Conservation (phyloP, 2,113 vertebrate species). For the Salvelinus namaycush region DNA sequence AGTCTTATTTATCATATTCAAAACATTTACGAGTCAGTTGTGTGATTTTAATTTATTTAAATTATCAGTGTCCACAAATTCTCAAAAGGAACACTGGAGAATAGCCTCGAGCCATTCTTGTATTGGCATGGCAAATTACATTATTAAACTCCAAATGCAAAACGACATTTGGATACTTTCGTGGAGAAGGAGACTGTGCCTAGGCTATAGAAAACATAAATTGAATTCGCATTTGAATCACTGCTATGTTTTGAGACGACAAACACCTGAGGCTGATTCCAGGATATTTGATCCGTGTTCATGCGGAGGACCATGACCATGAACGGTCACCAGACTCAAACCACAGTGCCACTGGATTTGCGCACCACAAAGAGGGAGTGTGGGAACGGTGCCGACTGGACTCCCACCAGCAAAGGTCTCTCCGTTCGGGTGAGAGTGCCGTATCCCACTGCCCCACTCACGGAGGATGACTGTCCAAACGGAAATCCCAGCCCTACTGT, state of each 20-base stretch:
- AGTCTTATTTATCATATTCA: neutral
- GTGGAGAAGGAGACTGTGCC: neutral
- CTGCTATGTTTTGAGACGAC: neutral
- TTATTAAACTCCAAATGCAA: neutral
- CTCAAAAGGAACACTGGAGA: neutral
- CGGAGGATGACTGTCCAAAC: neutral
- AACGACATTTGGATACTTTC: neutral
- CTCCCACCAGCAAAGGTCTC: slow-evolving; percentile 27
- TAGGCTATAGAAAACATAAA: neutral
- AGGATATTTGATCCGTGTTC: slow-evolving; percentile 21
- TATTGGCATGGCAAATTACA: neutral
- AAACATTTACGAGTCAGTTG: neutral
- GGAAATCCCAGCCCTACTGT: neutral
- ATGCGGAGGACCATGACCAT: slow-evolving; percentile 71
- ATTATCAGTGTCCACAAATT: neutral
- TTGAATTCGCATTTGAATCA: neutral
- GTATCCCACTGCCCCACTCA: neutral
- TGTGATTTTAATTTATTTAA: neutral
- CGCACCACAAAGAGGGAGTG: slow-evolving; percentile 56
- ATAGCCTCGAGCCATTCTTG: no score
- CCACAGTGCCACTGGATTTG: slow-evolving; percentile 72
- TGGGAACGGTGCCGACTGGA: slow-evolving; percentile 23
- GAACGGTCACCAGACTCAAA: slow-evolving; percentile 60
- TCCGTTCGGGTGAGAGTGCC: slow-evolving; percentile 3
- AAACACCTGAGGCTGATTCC: neutral